Evolutionary conservation across 2,888 invertebrate genomes (phyloP).

Genomic region (Drosophila neonasuta): DNA sequence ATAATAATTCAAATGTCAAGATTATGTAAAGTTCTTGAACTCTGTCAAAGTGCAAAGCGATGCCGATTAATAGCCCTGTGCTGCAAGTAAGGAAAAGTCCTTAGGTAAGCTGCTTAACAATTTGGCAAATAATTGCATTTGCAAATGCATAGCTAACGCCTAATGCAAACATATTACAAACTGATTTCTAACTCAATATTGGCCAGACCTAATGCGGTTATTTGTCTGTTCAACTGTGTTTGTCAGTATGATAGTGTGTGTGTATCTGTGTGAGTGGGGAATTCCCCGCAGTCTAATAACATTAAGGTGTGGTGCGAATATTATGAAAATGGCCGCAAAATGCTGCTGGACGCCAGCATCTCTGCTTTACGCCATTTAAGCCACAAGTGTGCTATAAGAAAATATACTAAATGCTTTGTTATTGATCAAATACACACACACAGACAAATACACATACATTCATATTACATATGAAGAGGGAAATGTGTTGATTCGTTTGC

Average conservation of each 20-base stretch:
- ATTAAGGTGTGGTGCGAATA: conserved; percentile 61
- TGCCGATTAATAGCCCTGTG: conserved; percentile 30
- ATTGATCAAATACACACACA: conserved; percentile 50
- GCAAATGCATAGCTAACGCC: conserved; percentile 23
- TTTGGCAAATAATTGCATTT: conserved; percentile 61
- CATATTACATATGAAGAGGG: conserved; percentile 9
- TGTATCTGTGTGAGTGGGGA: conserved; percentile 12
- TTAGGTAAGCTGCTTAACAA: conserved; percentile 44
- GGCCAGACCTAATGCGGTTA: conserved; percentile 33
- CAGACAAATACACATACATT: conserved; percentile 1
- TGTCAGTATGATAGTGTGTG: neutral
- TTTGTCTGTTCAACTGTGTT: conserved; percentile 12
- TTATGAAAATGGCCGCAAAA: conserved; percentile 72
- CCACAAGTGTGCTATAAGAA: conserved; percentile 62
- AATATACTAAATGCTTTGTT: conserved; percentile 43
- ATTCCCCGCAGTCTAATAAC: conserved; percentile 63
- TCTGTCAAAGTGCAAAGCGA: conserved; percentile 5
- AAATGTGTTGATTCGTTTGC: conserved; percentile 34
- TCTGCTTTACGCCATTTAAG: conserved; percentile 53
- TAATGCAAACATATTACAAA: conserved; percentile 43
- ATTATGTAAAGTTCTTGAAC: conserved; percentile 2
- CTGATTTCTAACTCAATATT: conserved; percentile 64
- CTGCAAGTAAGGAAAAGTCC: conserved; percentile 6
- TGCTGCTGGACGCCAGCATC: conserved; percentile 9
- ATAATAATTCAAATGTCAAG: conserved; percentile 20